These are phyloP conservation scores for Bilobella aurantiaca DNA, from an alignment of 1,140 invertebrate genomes.

Conservation along the genomic window DNA sequence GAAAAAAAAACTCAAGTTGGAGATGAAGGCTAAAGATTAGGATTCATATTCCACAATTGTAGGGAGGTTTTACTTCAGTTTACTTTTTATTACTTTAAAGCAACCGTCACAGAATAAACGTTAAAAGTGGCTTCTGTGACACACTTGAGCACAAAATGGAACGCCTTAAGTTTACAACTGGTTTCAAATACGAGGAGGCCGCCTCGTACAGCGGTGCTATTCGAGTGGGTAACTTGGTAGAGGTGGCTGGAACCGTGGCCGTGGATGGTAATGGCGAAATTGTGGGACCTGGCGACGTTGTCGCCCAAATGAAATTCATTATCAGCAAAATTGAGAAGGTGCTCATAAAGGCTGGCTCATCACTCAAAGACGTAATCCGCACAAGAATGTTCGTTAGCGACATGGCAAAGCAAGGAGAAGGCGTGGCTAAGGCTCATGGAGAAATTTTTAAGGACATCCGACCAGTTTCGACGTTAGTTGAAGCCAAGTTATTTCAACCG, in stretches of 20 bases:
- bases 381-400: constrained; percentile 20
- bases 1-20: too few relatives aligned
- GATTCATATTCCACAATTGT: too few relatives aligned
- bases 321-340: constrained; percentile 16
- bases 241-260: constrained; percentile 22
- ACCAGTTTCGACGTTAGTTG: constrained; percentile 15
- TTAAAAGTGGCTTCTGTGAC: too few relatives aligned
- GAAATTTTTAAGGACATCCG: constrained; percentile 20
- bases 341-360: background rate
- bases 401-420: constrained; percentile 1
- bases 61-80: too few relatives aligned
- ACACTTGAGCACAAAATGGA: too few relatives aligned
- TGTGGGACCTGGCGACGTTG: constrained; percentile 11
- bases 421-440: constrained; percentile 10
- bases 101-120: too few relatives aligned
- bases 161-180: too few relatives aligned
- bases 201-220: constrained; percentile 17
- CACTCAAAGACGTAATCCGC: constrained; percentile 14
- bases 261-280: constrained; percentile 14
- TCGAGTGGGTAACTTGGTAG: constrained; percentile 17
- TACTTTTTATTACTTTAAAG: too few relatives aligned
- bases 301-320: constrained; percentile 14
- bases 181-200: too few relatives aligned
- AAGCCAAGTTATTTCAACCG: too few relatives aligned
- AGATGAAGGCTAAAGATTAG: too few relatives aligned